Base-by-base conservation (phyloP, 1,140 invertebrate species). In the Hermatobates lingyangjiaoensis region DNA sequence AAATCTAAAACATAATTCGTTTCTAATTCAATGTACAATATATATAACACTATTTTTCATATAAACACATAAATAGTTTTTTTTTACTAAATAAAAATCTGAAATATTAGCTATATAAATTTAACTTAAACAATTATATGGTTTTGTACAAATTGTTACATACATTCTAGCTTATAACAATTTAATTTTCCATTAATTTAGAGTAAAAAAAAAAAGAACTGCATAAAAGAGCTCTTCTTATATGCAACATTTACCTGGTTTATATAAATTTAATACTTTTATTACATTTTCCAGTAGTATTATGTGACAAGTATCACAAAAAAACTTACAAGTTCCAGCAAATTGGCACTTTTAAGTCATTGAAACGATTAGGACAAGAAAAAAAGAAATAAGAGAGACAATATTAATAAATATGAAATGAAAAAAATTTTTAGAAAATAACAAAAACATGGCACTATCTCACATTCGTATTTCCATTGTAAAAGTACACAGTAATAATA, bases 61-160 rank as follows among this genome's bases (percentile, higher is more conserved):
- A 54, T 54, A 54, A 54, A 54, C 53, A 54, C 48, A 54, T 54
- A 54, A 54, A 54, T 54, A 54, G 50, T 27, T 42, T 24, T 27
- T 45, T 51, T 51, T 54, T 50, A 54, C 53, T 50, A 49, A 54
- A 54, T 54, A 54, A 54, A 49, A 54, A 54, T 54, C 40, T 54
- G 47, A 50, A 38, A 51, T 48, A 27, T 48, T 45, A 50, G 23
- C 42, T 48, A 21, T 49, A 54, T 40, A 54, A 24, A 50, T 30
- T 44, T 40, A 38, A 54, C 47, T 34, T 46, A 25, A 52, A 46
- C n/a, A 52, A 39, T 18, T 44, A 50, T 45, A 54, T 54, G 53
- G 53, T 54, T 54, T 54, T 54, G 53, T 54, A 54, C 53, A 54
- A 48, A n/a, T n/a, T 39, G 28, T 49, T 49, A 40, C 39, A 38